phyloP scores from a whole-genome alignment of 2,113 vertebrate species.

The Urocitellus parryii region DNA sequence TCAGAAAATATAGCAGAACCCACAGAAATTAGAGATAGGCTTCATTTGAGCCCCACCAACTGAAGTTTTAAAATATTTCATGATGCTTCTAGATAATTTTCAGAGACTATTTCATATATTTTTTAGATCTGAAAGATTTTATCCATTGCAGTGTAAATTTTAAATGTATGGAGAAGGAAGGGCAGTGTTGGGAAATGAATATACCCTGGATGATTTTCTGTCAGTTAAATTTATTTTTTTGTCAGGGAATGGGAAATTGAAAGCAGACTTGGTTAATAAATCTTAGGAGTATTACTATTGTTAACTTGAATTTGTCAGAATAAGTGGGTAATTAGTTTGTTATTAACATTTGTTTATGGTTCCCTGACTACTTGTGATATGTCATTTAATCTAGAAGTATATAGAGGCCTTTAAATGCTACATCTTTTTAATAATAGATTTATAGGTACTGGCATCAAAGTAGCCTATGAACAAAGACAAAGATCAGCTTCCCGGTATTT shows the following conservation, averaged over 20 bases:
- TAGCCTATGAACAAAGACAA: conserved; percentile 95
- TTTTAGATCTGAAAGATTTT: conserved; percentile 19
- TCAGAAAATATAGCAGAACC: background rate
- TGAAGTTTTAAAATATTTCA: conserved; percentile 5
- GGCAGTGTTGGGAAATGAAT: background rate
- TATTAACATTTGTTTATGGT: background rate
- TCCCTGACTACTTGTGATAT: background rate
- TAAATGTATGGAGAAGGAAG: background rate
- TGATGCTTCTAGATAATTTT: background rate
- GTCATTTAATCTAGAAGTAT: conserved; percentile 2
- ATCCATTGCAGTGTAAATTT: background rate
- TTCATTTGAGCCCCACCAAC: background rate
- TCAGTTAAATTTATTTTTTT: background rate
- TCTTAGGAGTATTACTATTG: conserved; percentile 20
- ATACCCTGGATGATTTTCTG: background rate
- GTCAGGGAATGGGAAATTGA: background rate
- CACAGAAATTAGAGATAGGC: background rate
- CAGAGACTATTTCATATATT: background rate
- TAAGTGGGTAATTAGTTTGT: background rate
- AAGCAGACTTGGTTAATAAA: conserved; percentile 11
- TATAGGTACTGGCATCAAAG: conserved; percentile 93
- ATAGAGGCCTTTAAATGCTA: background rate
- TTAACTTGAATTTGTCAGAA: conserved; percentile 20
- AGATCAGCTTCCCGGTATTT: conserved; percentile 90
- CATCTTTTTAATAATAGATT: conserved; percentile 88